These are phyloP conservation scores for Carabus problematicus DNA, from an alignment of 2,888 invertebrate species.

Conservation along the genomic window DNA sequence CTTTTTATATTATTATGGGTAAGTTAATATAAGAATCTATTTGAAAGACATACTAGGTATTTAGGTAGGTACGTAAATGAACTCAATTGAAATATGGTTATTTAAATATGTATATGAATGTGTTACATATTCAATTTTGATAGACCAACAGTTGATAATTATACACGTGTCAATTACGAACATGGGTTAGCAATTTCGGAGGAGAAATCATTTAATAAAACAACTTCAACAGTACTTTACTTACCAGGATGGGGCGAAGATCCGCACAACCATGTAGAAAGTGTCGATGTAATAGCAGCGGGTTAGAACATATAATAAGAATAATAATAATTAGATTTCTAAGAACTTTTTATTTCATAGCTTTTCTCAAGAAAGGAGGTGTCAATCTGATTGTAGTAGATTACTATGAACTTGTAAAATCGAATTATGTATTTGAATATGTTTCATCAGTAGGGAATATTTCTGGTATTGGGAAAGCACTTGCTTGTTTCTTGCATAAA, in stretches of 20 bases:
- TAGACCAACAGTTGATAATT: conserved; percentile 30
- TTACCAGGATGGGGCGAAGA: conserved; percentile 30
- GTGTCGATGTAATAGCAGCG: conserved; percentile 20
- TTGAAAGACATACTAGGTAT: neutral
- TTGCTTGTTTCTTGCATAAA: conserved; percentile 18
- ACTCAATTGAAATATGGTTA: too few relatives aligned
- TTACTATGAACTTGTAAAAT: conserved; percentile 25
- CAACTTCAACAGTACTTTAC: conserved; percentile 27
- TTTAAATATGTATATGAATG: neutral
- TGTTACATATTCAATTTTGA: neutral
- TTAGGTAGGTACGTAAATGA: too few relatives aligned
- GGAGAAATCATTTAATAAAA: conserved; percentile 6
- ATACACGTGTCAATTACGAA: conserved; percentile 19
- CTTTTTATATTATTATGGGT: conserved; percentile 25
- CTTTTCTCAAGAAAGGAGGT: conserved; percentile 18
- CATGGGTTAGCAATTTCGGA: conserved; percentile 20
- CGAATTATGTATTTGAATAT: conserved; percentile 2
- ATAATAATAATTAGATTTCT: too few relatives aligned
- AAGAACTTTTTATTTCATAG: conserved; percentile 13
- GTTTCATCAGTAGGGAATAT: conserved; percentile 7
- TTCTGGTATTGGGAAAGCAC: conserved; percentile 15
- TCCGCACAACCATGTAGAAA: conserved; percentile 25
- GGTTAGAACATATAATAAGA: too few relatives aligned
- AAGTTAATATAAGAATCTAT: neutral
- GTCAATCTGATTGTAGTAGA: conserved; percentile 23